phyloP scores from a whole-genome alignment of 2,888 invertebrate species.

The Sarcophaga caerulescens region DNA sequence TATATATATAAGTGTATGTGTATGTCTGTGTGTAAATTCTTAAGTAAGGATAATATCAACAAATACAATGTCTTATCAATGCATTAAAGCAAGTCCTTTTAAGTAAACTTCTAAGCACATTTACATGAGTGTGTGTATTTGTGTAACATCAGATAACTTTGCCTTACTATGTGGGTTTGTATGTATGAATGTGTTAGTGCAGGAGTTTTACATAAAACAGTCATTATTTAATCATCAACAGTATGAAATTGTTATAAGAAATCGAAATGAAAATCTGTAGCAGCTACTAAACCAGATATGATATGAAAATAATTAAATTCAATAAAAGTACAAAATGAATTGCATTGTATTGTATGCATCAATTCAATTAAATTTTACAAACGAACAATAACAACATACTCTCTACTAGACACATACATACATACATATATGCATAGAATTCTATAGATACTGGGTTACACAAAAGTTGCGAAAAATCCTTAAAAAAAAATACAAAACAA shows the following conservation, averaged over 20 bases:
- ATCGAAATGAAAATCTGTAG: conserved; percentile 35
- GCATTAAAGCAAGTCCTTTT: neutral
- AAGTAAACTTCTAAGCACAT: too few relatives aligned
- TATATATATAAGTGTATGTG: too few relatives aligned
- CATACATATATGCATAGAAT: too few relatives aligned
- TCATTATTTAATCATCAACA: neutral
- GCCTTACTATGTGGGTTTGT: neutral
- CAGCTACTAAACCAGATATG: conserved; percentile 49
- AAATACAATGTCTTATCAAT: neutral
- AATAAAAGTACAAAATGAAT: conserved; percentile 46
- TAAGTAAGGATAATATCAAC: too few relatives aligned
- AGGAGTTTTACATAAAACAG: neutral
- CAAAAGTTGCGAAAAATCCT: too few relatives aligned
- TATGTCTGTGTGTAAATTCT: too few relatives aligned
- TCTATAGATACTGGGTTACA: too few relatives aligned
- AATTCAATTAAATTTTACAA: conserved; percentile 55
- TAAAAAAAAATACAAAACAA: too few relatives aligned
- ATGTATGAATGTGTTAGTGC: neutral
- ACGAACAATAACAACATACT: conserved; percentile 1
- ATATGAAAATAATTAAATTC: conserved; percentile 64
- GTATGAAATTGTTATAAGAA: neutral
- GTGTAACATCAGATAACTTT: too few relatives aligned
- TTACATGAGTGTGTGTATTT: too few relatives aligned
- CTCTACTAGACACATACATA: too few relatives aligned
- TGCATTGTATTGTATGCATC: conserved; percentile 51